Conservation (phyloP, 2,888 invertebrate genomes). For the Chorisops tibialis region DNA sequence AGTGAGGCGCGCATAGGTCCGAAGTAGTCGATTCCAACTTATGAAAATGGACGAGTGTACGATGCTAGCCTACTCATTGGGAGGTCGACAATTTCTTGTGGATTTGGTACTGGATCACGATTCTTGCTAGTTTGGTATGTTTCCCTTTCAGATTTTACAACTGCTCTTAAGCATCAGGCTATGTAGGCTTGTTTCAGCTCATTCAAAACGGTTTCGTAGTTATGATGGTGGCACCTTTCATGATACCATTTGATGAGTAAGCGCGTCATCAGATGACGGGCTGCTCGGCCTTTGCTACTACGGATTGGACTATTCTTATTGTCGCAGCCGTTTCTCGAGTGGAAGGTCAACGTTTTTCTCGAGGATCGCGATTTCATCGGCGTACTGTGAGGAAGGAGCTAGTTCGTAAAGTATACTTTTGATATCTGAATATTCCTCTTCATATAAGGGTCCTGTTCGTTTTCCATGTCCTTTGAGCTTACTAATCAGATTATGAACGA, state of each 20-base stretch:
- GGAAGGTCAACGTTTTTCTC: not conserved
- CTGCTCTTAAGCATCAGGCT: not conserved
- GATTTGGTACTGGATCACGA: too few relatives aligned
- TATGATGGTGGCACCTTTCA: not conserved
- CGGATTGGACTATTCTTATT: too few relatives aligned
- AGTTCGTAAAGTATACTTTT: not conserved
- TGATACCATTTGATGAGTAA: not conserved
- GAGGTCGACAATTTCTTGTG: too few relatives aligned
- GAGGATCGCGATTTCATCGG: not conserved
- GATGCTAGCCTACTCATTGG: too few relatives aligned
- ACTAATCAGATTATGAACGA: too few relatives aligned
- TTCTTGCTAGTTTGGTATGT: too few relatives aligned
- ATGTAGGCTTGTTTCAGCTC: not conserved
- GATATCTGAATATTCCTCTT: not conserved
- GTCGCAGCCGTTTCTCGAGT: not conserved
- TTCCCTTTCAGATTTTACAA: not conserved
- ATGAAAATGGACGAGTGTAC: too few relatives aligned
- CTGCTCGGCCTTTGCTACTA: not conserved
- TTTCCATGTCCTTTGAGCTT: too few relatives aligned
- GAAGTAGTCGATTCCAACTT: too few relatives aligned
- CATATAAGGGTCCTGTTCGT: too few relatives aligned
- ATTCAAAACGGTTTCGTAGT: not conserved
- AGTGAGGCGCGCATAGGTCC: too few relatives aligned
- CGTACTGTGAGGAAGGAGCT: not conserved
- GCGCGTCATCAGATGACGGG: not conserved